Evolutionary conservation across 2,888 invertebrate species (phyloP).

Genomic region (Rhagium mordax): DNA sequence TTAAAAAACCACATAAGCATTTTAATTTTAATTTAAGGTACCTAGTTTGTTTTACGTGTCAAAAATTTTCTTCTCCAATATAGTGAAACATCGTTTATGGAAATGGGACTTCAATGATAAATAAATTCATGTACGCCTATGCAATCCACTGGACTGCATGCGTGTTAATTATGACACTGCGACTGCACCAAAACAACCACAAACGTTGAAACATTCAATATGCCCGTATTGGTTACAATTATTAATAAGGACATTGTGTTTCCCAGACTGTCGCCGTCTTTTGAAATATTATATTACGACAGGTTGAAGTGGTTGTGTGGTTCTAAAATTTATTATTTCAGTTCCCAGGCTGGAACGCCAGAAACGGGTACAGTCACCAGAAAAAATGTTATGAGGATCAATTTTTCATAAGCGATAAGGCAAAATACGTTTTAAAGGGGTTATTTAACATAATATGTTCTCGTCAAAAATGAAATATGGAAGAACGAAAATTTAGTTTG

Average conservation of each 20-base stretch:
- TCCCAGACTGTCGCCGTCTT: constrained; percentile 31
- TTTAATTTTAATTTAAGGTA: no score
- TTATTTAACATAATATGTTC: no score
- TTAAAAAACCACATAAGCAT: no score
- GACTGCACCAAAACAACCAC: constrained; percentile 30
- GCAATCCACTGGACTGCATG: neutral
- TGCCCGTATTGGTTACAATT: constrained; percentile 35
- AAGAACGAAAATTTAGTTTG: no score
- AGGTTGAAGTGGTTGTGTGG: constrained; percentile 25
- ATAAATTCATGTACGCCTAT: constrained; percentile 2
- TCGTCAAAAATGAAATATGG: no score
- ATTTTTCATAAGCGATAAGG: constrained; percentile 7
- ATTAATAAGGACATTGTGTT: constrained; percentile 25
- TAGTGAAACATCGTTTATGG: no score
- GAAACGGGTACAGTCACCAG: neutral
- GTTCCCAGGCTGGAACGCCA: constrained; percentile 20
- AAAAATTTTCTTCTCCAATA: no score
- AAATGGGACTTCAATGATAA: neutral
- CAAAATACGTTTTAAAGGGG: neutral
- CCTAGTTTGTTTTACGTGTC: no score
- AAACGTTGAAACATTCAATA: constrained; percentile 37
- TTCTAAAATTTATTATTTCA: constrained; percentile 29
- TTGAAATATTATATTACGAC: constrained; percentile 29
- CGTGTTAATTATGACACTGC: constrained; percentile 26
- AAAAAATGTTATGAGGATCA: constrained; percentile 6